Evolutionary conservation across 2,113 vertebrate species (phyloP), one percentile per base, ranked within the genome.

Genomic region (Nicator chloris): DNA sequence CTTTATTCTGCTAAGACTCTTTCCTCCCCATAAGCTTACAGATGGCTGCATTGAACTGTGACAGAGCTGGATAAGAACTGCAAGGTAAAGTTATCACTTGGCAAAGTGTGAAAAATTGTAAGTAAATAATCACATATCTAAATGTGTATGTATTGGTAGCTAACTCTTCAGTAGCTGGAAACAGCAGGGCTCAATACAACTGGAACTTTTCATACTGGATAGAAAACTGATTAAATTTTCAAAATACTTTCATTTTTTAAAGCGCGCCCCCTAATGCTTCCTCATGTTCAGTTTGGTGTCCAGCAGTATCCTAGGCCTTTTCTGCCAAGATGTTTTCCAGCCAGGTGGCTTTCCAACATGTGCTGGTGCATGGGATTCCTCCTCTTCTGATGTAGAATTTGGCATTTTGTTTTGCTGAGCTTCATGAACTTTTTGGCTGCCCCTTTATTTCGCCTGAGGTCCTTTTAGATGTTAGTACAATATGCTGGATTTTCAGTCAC

Each of bases 21-120:
- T 98, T 98, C 94, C 91, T 95, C 42, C 92, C 91, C 39, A 23
- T 96, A 97, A 96, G 94, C 88, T 95, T 93, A 72, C 14, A 96
- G 94, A 96, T 96, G 88, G 86, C 90, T 92, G 97, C 96, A 95
- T 86, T 97, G 92, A 96, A 9, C 96, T 97, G 95, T 97, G 96
- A 97, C 96, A 92, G 77, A 51, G 92, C 40, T 82, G 47, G 72
- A 66, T 93, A 91, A 96, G 84, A 61, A 76, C 22, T 65, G 44
- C 83, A 97, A 97, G 92, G 96, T 96, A 93, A 71, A 69, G 31
- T 88, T 97, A 96, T 94, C 70, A 90, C 57, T 23, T 88, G 35
- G 47, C 77, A 96, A 53, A 68, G 76, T 65, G 17, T 69, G 90
- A 96, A 97, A 96, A 97, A 90, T 92, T 61, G 12, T 73, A 90